Conservation (phyloP, 2,797 vertebrate species). For the Aselliscus stoliczkanus region DNA sequence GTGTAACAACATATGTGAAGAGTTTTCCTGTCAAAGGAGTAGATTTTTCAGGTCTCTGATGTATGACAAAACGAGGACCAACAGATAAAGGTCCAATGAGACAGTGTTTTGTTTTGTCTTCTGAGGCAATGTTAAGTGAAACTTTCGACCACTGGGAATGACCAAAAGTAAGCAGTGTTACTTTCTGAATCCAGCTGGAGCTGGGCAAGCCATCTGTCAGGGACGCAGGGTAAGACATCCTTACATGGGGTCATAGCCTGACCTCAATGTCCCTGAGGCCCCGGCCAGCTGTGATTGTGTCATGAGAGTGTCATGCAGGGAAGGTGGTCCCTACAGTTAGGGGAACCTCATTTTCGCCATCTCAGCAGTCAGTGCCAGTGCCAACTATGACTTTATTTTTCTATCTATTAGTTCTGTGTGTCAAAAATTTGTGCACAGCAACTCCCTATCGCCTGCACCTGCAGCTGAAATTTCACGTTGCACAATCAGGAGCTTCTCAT, state of each 20-base stretch:
- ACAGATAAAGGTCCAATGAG: neutral
- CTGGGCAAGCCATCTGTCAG: conserved; percentile 29
- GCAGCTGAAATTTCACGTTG: conserved; percentile 15
- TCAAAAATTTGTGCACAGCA: neutral
- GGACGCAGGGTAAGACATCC: neutral
- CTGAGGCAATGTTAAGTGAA: neutral
- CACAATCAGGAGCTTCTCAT: neutral
- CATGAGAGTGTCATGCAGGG: neutral
- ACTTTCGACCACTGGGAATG: neutral
- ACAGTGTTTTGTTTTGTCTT: neutral
- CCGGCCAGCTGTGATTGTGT: conserved; percentile 42
- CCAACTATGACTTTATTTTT: conserved; percentile 53
- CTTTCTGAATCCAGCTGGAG: neutral
- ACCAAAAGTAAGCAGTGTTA: neutral
- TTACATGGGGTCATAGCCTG: neutral
- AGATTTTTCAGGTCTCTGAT: neutral
- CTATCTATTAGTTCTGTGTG: neutral
- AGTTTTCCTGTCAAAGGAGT: neutral
- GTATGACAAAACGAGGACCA: neutral
- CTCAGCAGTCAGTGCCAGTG: neutral
- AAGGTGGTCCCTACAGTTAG: neutral
- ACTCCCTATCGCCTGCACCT: neutral
- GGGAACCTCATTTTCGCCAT: neutral
- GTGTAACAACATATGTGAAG: neutral
- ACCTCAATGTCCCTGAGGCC: neutral